Conservation (phyloP, 2,888 invertebrate species). For the Odiellus spinosus region DNA sequence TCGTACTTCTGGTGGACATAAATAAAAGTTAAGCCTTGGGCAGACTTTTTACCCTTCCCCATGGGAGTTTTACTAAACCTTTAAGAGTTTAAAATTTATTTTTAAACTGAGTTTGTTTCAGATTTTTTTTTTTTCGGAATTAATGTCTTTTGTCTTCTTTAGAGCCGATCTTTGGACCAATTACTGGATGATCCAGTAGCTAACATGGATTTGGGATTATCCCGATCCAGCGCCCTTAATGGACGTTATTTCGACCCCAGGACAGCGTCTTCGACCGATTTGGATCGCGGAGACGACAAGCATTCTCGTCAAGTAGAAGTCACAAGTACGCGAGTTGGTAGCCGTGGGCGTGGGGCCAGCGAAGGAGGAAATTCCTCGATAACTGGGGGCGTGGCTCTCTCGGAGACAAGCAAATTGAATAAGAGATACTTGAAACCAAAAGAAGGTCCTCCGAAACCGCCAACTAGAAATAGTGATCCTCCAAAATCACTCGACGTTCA, state of each 20-base stretch:
- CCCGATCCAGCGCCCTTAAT: conserved; percentile 27
- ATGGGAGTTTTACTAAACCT: too few species aligned
- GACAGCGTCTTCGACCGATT: conserved; percentile 18
- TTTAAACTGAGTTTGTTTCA: too few species aligned
- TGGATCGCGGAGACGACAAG: neutral
- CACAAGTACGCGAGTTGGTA: conserved; percentile 1
- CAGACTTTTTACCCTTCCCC: too few species aligned
- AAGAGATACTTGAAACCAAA: conserved; percentile 23
- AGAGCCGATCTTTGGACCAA: conserved; percentile 5
- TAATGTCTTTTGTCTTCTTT: neutral
- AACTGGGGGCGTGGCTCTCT: conserved; percentile 46
- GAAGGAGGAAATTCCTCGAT: conserved; percentile 31
- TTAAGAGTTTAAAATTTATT: too few species aligned
- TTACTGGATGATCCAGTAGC: conserved; percentile 1
- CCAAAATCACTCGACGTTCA: neutral
- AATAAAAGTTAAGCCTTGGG: too few species aligned
- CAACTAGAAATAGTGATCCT: neutral
- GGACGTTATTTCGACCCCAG: conserved; percentile 24
- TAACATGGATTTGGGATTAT: conserved; percentile 18
- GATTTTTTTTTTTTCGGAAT: neutral
- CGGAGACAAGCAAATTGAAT: conserved; percentile 28
- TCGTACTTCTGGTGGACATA: too few species aligned
- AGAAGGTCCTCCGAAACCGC: neutral
- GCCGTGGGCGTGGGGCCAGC: neutral
- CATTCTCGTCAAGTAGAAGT: conserved; percentile 1